phyloP scores from a whole-genome alignment of 1,140 invertebrate genomes.

The Leptinotarsa defecta region DNA sequence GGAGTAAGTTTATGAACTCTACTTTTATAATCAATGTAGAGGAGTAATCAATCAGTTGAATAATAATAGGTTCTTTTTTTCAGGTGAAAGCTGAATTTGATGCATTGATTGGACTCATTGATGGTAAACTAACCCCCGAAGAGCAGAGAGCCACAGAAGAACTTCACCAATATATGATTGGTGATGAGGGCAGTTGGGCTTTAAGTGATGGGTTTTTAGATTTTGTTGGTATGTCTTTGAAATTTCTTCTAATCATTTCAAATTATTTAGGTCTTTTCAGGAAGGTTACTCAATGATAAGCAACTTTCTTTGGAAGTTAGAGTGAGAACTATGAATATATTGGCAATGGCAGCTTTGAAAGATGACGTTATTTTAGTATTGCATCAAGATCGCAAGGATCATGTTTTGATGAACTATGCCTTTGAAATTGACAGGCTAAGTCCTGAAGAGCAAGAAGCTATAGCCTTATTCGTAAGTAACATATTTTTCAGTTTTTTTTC shows the following conservation, averaged over 20 bases:
- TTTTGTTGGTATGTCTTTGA: conserved; percentile 70
- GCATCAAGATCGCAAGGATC: conserved; percentile 87
- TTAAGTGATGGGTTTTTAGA: conserved; percentile 84
- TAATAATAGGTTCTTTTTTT: conserved; percentile 18
- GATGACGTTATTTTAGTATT: conserved; percentile 88
- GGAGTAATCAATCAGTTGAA: no score
- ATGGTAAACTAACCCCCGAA: conserved; percentile 69
- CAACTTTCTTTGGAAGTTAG: conserved; percentile 63
- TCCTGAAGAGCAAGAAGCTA: conserved; percentile 76
- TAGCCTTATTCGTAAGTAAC: conserved; percentile 78
- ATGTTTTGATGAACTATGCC: conserved; percentile 88
- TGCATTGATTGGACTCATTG: conserved; percentile 64
- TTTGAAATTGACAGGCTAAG: conserved; percentile 79
- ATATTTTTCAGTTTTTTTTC: background rate
- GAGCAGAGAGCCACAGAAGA: conserved; percentile 77
- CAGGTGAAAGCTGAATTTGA: conserved; percentile 70
- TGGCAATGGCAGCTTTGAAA: conserved; percentile 78
- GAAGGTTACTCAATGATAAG: conserved; percentile 70
- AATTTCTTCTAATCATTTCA: background rate
- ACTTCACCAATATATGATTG: conserved; percentile 83
- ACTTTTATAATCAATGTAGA: no score
- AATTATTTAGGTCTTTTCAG: conserved; percentile 52
- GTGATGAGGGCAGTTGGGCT: conserved; percentile 89
- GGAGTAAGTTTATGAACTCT: no score
- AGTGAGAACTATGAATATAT: conserved; percentile 69